A percentile compares a stretch with the other conserved stretches of the same genome.
phyloP scores from a whole-genome alignment of 1,140 invertebrate species.

The Listronotus bonariensis region DNA sequence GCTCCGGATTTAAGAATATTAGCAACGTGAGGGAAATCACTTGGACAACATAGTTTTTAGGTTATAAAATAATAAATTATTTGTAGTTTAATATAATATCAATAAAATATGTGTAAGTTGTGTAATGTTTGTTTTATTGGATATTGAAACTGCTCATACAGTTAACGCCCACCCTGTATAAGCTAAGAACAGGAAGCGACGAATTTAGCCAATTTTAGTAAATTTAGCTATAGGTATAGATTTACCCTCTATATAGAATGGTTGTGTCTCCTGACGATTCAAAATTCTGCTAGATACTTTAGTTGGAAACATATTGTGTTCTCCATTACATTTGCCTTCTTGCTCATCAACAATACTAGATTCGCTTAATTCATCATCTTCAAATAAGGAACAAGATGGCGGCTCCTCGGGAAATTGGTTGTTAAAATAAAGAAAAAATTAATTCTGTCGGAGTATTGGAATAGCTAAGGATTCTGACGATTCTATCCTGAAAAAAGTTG shows the following conservation, averaged over 20 bases:
- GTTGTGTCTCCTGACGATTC: background rate
- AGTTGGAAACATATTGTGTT: slow-evolving; percentile 24
- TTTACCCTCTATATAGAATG: slow-evolving; percentile 19
- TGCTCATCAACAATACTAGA: background rate
- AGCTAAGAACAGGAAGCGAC: no score
- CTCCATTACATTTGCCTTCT: background rate
- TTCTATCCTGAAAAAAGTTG: slow-evolving; percentile 17
- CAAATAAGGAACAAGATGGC: slow-evolving; percentile 22
- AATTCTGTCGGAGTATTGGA: slow-evolving; percentile 3
- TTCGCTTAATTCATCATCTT: slow-evolving; percentile 3
- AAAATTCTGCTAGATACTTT: slow-evolving; percentile 16
- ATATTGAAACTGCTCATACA: no score
- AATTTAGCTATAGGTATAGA: no score
- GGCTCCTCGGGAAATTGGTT: slow-evolving; percentile 20
- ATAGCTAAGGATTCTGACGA: slow-evolving; percentile 15
- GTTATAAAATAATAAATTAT: no score
- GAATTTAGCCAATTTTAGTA: no score
- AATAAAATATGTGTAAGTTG: no score
- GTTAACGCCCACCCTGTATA: no score
- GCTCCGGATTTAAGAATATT: no score
- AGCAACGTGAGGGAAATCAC: no score
- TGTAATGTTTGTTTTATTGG: no score
- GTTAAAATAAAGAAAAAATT: slow-evolving; percentile 23
- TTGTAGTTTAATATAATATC: no score
- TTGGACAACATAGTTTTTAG: no score